phyloP scores from a whole-genome alignment of 2,888 invertebrate genomes.

The Azorinus chamasolen region DNA sequence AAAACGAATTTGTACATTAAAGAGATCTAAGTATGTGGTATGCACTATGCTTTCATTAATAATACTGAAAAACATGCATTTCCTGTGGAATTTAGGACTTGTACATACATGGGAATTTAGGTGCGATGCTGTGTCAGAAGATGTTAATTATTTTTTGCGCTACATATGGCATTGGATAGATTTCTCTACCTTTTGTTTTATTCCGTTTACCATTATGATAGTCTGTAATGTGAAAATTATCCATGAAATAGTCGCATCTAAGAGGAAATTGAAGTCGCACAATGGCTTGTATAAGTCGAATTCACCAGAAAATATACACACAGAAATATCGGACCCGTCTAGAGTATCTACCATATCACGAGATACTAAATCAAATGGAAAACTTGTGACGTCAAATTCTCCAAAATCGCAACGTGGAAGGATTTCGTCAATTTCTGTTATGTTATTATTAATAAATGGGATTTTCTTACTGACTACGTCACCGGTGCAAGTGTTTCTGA shows the following conservation, averaged over 20 bases:
- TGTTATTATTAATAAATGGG: conserved; percentile 74
- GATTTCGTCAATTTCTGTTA: conserved; percentile 69
- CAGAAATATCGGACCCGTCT: too few species aligned
- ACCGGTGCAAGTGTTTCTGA: conserved; percentile 76
- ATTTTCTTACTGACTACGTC: conserved; percentile 74
- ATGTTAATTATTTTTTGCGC: conserved; percentile 31
- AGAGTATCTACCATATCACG: too few species aligned
- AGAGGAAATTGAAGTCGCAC: conserved; percentile 36
- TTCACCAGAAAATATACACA: background rate
- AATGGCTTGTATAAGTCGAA: background rate
- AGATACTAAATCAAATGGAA: too few species aligned
- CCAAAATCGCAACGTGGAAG: conserved; percentile 1
- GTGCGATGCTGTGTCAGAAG: conserved; percentile 41
- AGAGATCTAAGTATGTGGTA: conserved; percentile 68
- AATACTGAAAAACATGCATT: conserved; percentile 77
- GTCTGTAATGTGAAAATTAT: conserved; percentile 74
- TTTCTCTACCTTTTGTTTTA: conserved; percentile 71
- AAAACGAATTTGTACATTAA: conserved; percentile 71
- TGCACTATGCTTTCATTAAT: conserved; percentile 54
- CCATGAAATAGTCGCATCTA: conserved; percentile 62
- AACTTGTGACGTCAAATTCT: too few species aligned
- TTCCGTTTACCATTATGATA: conserved; percentile 77
- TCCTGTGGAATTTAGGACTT: conserved; percentile 78
- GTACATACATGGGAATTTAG: conserved; percentile 47
- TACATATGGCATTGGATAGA: conserved; percentile 79